A percentile compares a stretch with the other conserved stretches of the same genome.
Conservation (phyloP, 2,113 vertebrate species). For the Anarhynchus alexandrinus region DNA sequence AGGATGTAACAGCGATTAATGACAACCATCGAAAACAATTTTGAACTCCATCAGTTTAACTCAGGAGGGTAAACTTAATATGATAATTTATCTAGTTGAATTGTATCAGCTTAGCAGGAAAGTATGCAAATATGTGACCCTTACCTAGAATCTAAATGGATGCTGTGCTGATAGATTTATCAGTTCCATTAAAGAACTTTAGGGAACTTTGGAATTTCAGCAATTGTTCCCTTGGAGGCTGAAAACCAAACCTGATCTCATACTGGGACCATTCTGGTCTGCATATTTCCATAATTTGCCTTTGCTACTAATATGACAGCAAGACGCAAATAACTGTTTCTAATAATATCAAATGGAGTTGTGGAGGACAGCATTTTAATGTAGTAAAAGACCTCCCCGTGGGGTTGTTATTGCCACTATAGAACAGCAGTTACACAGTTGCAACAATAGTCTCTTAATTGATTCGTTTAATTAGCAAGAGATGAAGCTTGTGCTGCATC, state of each 20-base stretch:
- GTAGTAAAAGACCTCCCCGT: slow-evolving; percentile 89
- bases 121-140: slow-evolving; percentile 98
- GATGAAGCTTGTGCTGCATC: slow-evolving; percentile 85
- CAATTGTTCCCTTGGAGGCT: slow-evolving; percentile 91
- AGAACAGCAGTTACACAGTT: slow-evolving; percentile 96
- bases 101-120: slow-evolving; percentile 93
- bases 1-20: slow-evolving; percentile 98
- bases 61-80: slow-evolving; percentile 99
- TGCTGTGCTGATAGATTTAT: slow-evolving; percentile 91
- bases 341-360: slow-evolving; percentile 97
- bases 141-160: slow-evolving; percentile 94
- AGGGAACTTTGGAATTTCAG: slow-evolving; percentile 94
- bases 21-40: slow-evolving; percentile 99
- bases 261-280: slow-evolving; percentile 91
- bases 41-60: slow-evolving; percentile 99
- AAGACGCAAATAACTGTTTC: slow-evolving; percentile 97
- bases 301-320: slow-evolving; percentile 96
- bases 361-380: slow-evolving; percentile 95
- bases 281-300: slow-evolving; percentile 97
- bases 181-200: slow-evolving; percentile 97
- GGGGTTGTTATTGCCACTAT: slow-evolving; percentile 91
- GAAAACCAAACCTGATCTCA: slow-evolving; percentile 91
- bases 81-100: slow-evolving; percentile 98
- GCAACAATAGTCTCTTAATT: slow-evolving; percentile 96
- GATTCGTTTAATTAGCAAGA: slow-evolving; percentile 99